These are phyloP conservation scores for Drosophila persimilis DNA, from an alignment of 1,140 invertebrate genomes.

Conservation along the genomic window DNA sequence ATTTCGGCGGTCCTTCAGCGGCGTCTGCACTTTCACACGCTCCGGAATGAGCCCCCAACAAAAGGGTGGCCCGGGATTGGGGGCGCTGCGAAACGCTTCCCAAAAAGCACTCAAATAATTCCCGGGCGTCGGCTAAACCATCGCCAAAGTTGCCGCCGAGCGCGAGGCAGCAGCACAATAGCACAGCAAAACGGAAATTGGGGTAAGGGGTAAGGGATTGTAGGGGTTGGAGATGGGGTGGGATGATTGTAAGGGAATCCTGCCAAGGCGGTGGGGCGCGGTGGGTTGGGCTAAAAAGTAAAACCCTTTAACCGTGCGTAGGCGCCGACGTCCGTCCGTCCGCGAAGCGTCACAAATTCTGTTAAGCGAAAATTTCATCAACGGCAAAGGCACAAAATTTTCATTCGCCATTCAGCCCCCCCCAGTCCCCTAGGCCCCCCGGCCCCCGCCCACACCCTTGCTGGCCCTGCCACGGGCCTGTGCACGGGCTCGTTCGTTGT, in stretches of 20 bases:
- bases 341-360: conserved; percentile 78
- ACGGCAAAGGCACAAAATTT: conserved; percentile 63
- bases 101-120: conserved; percentile 80
- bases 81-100: conserved; percentile 35
- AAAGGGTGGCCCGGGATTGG: background rate
- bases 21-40: conserved; percentile 80
- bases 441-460: background rate
- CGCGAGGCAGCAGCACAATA: conserved; percentile 56
- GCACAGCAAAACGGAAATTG: conserved; percentile 39
- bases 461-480: no score
- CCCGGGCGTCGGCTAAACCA: conserved; percentile 79
- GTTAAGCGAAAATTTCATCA: conserved; percentile 81
- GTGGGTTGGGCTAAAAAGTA: conserved; percentile 50
- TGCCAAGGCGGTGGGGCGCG: background rate
- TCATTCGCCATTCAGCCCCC: conserved; percentile 62
- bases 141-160: conserved; percentile 61
- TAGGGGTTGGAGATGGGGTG: background rate
- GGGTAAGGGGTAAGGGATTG: background rate
- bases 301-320: conserved; percentile 79
- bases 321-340: conserved; percentile 38
- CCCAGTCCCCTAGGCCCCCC: background rate
- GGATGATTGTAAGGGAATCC: conserved; percentile 4
- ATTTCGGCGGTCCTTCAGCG: conserved; percentile 50
- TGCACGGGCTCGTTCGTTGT: conserved; percentile 57
- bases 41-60: conserved; percentile 24